Conservation (phyloP, 2,888 invertebrate species). For the Drosophila setosimentum region DNA sequence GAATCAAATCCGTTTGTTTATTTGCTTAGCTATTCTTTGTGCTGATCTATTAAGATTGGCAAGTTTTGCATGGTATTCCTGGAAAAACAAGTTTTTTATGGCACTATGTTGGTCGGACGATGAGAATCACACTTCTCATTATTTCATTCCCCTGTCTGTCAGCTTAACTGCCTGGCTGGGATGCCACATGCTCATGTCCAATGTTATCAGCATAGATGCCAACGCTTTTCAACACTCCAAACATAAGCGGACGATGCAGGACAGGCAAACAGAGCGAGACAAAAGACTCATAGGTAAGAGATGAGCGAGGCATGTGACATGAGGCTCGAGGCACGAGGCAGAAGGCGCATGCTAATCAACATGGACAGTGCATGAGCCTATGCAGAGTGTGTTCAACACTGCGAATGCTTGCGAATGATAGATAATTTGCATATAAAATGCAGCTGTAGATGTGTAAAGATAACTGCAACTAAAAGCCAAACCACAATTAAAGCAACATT, state of each 20-base stretch:
- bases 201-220: slow-evolving; percentile 56
- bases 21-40: slow-evolving; percentile 19
- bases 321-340: not conserved
- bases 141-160: slow-evolving; percentile 30
- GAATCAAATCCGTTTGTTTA: slow-evolving; percentile 38
- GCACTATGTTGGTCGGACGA: slow-evolving; percentile 12
- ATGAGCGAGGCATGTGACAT: not conserved
- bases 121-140: slow-evolving; percentile 47
- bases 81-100: slow-evolving; percentile 40
- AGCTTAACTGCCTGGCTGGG: slow-evolving; percentile 19
- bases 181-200: slow-evolving; percentile 28
- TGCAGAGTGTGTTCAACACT: slow-evolving; percentile 26
- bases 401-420: slow-evolving; percentile 30
- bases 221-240: slow-evolving; percentile 54
- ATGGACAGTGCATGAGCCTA: slow-evolving; percentile 45
- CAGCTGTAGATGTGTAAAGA: slow-evolving; percentile 38
- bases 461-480: slow-evolving; percentile 49
- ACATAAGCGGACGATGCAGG: slow-evolving; percentile 34
- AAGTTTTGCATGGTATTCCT: slow-evolving; percentile 32
- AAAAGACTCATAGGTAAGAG: not conserved
- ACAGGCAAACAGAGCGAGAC: slow-evolving; percentile 6
- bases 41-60: slow-evolving; percentile 45
- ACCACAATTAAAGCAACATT: slow-evolving; percentile 65
- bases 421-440: slow-evolving; percentile 71
- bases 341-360: slow-evolving; percentile 48